Evolutionary conservation across 2,797 vertebrate species (phyloP).

Genomic region (Eulemur coronatus): DNA sequence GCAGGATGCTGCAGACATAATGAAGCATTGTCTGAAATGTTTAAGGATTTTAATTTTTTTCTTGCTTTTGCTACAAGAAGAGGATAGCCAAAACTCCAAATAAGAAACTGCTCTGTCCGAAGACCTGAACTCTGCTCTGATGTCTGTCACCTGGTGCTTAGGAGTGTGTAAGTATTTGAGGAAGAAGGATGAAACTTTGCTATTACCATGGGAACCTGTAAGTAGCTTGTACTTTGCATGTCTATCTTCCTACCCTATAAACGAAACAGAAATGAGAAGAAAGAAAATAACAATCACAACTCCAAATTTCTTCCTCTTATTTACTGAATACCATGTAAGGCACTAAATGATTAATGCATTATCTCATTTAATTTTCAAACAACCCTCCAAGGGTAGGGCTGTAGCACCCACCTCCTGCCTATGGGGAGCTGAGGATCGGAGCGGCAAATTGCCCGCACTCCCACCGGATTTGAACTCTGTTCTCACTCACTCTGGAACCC

Average conservation of each 20-base stretch:
- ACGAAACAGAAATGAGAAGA: constrained; percentile 6
- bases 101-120: constrained; percentile 61
- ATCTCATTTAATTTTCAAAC: constrained; percentile 16
- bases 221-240: constrained; percentile 77
- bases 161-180: constrained; percentile 79
- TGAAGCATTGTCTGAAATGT: constrained; percentile 77
- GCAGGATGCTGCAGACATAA: constrained; percentile 65
- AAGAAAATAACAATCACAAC: constrained; percentile 51
- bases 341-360: neutral
- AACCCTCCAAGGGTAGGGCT: neutral
- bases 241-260: constrained; percentile 65
- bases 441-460: too few relatives aligned
- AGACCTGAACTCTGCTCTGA: constrained; percentile 73
- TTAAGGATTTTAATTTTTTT: constrained; percentile 64
- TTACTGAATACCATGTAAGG: neutral
- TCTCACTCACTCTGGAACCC: neutral
- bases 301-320: neutral
- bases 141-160: constrained; percentile 82
- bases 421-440: neutral
- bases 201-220: constrained; percentile 79
- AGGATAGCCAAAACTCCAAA: constrained; percentile 78
- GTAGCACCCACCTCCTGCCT: neutral
- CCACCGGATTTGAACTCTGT: neutral
- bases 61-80: constrained; percentile 70
- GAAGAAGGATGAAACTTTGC: constrained; percentile 64